phyloP scores from a whole-genome alignment of 2,113 vertebrate genomes.

The Muscicapa adusta region DNA sequence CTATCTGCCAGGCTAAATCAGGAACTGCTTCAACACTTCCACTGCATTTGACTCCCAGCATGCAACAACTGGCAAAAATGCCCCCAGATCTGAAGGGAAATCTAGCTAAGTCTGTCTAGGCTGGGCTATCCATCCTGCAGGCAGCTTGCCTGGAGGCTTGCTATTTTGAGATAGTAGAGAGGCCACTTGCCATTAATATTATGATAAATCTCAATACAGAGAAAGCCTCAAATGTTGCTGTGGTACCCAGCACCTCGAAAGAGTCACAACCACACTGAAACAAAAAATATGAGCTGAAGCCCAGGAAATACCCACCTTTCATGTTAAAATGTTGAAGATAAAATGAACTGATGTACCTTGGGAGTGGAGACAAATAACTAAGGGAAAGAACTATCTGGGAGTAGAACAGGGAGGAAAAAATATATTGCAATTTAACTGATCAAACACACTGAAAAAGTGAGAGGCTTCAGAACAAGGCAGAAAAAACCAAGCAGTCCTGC shows the following conservation, averaged over 20 bases:
- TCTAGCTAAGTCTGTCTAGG: background rate
- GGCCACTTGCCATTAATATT: constrained; percentile 16
- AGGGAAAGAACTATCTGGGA: background rate
- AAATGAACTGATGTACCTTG: background rate
- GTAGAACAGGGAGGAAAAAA: background rate
- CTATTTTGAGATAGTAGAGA: constrained; percentile 27
- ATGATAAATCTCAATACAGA: background rate
- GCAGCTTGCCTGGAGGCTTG: constrained; percentile 9
- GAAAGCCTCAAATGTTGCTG: background rate
- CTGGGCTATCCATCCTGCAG: constrained; percentile 44
- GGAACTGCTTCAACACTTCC: background rate
- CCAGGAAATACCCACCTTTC: background rate
- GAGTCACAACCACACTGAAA: background rate
- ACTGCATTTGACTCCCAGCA: constrained; percentile 1
- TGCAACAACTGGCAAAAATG: constrained; percentile 15
- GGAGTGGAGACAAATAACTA: background rate
- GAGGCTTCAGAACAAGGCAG: background rate
- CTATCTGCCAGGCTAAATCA: constrained; percentile 14
- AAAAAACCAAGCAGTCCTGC: background rate
- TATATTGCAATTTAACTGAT: background rate
- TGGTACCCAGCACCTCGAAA: background rate
- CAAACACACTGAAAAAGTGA: background rate
- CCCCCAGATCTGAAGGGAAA: background rate
- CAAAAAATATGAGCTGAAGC: background rate
- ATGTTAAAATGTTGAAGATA: background rate